Evolutionary conservation across 2,113 vertebrate species (phyloP).

Genomic region (Narcine bancroftii): DNA sequence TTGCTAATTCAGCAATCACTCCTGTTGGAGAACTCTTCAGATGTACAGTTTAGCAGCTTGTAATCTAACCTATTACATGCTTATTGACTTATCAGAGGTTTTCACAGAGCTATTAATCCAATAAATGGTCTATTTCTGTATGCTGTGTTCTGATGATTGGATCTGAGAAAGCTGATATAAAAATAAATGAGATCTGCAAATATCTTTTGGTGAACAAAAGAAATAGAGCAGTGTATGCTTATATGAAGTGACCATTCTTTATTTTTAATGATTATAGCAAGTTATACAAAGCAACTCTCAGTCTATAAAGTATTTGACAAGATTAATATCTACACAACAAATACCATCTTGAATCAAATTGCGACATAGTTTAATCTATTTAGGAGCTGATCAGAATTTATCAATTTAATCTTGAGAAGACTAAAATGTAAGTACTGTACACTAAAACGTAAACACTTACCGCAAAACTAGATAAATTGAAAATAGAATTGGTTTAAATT

Average conservation of each 20-base stretch:
- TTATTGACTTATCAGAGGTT: slow-evolving; percentile 16
- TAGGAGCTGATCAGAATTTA: neutral
- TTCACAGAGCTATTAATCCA: neutral
- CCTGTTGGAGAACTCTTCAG: neutral
- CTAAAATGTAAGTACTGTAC: neutral
- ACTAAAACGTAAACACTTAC: neutral
- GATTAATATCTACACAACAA: neutral
- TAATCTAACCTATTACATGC: slow-evolving; percentile 23
- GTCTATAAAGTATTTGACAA: neutral
- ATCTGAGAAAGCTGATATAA: neutral
- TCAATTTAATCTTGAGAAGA: neutral
- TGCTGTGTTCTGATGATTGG: neutral
- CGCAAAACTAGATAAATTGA: neutral
- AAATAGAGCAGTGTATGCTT: neutral
- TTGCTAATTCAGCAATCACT: neutral
- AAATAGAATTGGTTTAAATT: neutral
- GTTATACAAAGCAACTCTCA: neutral
- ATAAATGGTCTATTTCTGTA: neutral
- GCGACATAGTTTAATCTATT: neutral
- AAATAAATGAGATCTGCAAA: slow-evolving; percentile 25
- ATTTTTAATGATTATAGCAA: neutral
- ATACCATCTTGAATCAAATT: neutral
- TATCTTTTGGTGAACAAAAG: neutral
- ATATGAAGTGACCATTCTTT: neutral
- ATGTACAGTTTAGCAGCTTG: neutral